Conservation (phyloP, 2,113 vertebrate genomes). For the Desmodus rotundus region DNA sequence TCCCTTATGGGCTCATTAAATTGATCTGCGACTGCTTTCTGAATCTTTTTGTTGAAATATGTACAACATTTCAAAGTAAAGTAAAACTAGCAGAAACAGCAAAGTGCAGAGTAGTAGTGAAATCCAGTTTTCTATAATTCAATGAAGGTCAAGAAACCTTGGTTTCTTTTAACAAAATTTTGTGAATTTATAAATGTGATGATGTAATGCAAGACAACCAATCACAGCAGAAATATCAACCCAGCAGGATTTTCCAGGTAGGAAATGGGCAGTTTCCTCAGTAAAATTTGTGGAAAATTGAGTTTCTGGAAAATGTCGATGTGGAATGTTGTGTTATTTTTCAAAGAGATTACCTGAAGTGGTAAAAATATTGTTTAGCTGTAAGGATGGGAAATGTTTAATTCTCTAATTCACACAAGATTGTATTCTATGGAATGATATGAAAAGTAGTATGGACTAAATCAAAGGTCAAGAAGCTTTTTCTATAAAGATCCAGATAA, state of each 20-base stretch:
- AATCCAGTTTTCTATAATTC: constrained; percentile 40
- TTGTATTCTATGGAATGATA: neutral
- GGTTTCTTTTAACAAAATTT: neutral
- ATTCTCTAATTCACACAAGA: neutral
- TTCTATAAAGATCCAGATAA: neutral
- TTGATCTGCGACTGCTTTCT: constrained; percentile 63
- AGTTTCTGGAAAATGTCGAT: neutral
- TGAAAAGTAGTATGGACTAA: neutral
- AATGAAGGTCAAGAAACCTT: constrained; percentile 10
- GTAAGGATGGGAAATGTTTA: neutral
- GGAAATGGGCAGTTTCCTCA: neutral
- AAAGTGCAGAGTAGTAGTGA: neutral
- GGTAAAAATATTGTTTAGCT: neutral
- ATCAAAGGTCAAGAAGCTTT: neutral
- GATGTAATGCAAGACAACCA: neutral
- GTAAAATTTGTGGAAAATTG: neutral
- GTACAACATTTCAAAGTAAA: constrained; percentile 64
- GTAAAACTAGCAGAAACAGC: constrained; percentile 13
- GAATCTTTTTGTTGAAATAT: constrained; percentile 74
- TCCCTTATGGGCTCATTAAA: constrained; percentile 72
- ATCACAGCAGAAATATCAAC: neutral
- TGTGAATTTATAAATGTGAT: neutral
- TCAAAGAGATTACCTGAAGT: neutral
- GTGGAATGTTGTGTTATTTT: neutral
- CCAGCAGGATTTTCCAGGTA: neutral